Evolutionary conservation across 2,888 invertebrate species (phyloP), one percentile per base, ranked within the genome.

Genomic region (Phaedon cochleariae): DNA sequence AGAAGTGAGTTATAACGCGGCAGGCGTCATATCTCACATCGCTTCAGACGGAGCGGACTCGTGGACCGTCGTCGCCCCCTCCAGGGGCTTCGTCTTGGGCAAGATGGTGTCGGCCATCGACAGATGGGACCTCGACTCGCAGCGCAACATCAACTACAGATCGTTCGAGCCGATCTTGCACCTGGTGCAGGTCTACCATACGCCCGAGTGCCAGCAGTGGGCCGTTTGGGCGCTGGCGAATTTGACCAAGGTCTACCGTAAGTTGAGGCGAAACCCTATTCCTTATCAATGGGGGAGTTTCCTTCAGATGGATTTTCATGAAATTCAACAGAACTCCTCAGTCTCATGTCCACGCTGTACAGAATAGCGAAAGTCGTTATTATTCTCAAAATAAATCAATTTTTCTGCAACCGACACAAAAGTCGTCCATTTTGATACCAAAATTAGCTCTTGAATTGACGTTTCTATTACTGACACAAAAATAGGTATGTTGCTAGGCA

Each of bases 201-300:
- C 96, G 0, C 93, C 95, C 0, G 91, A 94, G 81, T 96, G 96
- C 82, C 96, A 96, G 82, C 92, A 95, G 81, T 98, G 98, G 98
- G 97, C 97, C 1, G 92, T 94, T 6, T 98, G 98, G 98, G 98
- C 98, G 0, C 86, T 98, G 65, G 97, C 97, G 54, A 98, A 98
- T 85, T 89, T 98, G 67, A 98, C 98, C 53, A 92, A 89, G 65
- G 94, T 96, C 26, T 95, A 96, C 82, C 93, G 95, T 94, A 84
- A 91, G 93, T 91, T 12, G 21, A 6, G 17, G 2, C 6, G 18
- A 51, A 6, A 7, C 21, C 1, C 4, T 3, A 12, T 1, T 21
- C 15, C 3, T 2, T 48, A 20, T 18, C 12, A 46, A 34, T 61
- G 6, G 22, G 41, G 15, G n/a, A n/a, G n/a, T n/a, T n/a, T n/a